Evolutionary conservation across 1,140 invertebrate genomes (phyloP).

Genomic region (Campoletis sonorensis): DNA sequence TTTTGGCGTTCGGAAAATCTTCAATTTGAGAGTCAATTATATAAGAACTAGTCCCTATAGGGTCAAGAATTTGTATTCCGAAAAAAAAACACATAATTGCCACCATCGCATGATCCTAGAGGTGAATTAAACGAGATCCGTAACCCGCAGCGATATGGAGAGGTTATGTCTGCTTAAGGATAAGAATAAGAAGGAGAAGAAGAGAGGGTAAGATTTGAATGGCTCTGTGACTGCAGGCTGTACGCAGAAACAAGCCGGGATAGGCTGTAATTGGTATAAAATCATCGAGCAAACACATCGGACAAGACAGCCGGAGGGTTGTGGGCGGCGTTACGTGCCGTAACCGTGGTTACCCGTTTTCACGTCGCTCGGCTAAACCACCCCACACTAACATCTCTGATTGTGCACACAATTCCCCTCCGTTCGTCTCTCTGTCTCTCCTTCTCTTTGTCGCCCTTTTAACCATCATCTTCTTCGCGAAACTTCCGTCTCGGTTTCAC

Average conservation of each 20-base stretch:
- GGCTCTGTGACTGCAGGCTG: slow-evolving; percentile 56
- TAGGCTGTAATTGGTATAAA: slow-evolving; percentile 77
- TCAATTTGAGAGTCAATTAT: no score
- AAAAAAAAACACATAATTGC: slow-evolving; percentile 7
- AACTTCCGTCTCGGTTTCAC: neutral
- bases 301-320: slow-evolving; percentile 73
- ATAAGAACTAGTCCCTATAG: no score
- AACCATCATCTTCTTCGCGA: neutral
- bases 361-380: slow-evolving; percentile 66
- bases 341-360: slow-evolving; percentile 69
- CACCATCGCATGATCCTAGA: neutral
- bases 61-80: neutral
- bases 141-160: neutral
- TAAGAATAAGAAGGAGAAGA: slow-evolving; percentile 41
- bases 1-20: no score
- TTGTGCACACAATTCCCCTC: slow-evolving; percentile 65
- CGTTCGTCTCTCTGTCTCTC: neutral
- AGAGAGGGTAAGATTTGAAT: slow-evolving; percentile 52
- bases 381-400: slow-evolving; percentile 66
- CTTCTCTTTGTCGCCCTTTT: neutral
- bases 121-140: neutral
- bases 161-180: neutral
- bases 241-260: slow-evolving; percentile 66
- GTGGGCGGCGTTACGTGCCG: slow-evolving; percentile 75
- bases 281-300: slow-evolving; percentile 77